Evolutionary conservation across 2,797 vertebrate genomes (phyloP).

Genomic region (Sebastes variabilis): DNA sequence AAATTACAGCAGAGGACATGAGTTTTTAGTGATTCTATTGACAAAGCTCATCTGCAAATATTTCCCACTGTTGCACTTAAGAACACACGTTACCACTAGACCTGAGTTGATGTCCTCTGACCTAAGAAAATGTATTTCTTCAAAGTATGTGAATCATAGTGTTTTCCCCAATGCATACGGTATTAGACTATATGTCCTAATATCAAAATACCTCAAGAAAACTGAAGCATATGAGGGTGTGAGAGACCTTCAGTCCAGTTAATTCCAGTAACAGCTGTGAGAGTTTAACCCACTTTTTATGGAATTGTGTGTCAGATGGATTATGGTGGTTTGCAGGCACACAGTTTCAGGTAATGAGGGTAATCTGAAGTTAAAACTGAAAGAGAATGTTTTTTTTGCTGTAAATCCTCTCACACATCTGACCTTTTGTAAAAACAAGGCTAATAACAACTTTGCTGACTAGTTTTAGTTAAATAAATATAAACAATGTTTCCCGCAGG

Average conservation of each 20-base stretch:
- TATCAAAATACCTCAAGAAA: not conserved
- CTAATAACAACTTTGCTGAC: slow-evolving; percentile 23
- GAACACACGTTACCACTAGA: not conserved
- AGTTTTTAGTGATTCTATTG: not conserved
- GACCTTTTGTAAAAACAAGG: slow-evolving; percentile 18
- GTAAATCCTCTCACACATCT: slow-evolving; percentile 43
- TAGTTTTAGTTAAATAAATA: not conserved
- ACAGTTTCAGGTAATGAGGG: slow-evolving; percentile 41
- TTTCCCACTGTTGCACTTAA: not conserved
- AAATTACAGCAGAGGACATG: not conserved
- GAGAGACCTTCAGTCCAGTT: not conserved
- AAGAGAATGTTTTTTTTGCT: slow-evolving; percentile 22
- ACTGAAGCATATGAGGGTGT: not conserved
- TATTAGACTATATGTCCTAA: not conserved
- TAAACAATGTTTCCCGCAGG: not conserved
- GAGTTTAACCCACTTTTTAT: slow-evolving; percentile 64
- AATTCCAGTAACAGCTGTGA: slow-evolving; percentile 5
- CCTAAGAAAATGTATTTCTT: not conserved
- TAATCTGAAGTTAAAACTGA: slow-evolving; percentile 57
- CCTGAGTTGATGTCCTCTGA: not conserved
- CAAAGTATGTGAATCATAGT: not conserved
- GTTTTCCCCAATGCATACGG: not conserved
- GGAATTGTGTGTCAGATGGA: slow-evolving; percentile 34
- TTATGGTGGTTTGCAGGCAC: slow-evolving; percentile 21
- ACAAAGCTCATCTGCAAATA: slow-evolving; percentile 7